Evolutionary conservation across 1,140 invertebrate species (phyloP).

Genomic region (Penaeus indicus): DNA sequence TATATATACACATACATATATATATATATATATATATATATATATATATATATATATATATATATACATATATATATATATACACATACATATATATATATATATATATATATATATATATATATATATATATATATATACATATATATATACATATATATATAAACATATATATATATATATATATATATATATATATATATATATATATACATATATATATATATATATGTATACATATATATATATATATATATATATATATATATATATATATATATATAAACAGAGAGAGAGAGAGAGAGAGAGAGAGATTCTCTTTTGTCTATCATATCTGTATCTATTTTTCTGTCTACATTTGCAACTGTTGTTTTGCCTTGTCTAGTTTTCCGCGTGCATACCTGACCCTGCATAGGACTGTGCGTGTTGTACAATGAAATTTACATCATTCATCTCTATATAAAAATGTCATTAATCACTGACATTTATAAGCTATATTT

Average conservation of each 20-base stretch:
- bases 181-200: slow-evolving; percentile 11
- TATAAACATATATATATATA: not conserved
- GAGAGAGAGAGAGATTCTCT: too few species aligned
- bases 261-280: slow-evolving; percentile 19
- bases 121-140: slow-evolving; percentile 21
- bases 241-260: not conserved
- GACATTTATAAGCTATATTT: too few species aligned
- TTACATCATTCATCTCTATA: too few species aligned
- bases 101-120: slow-evolving; percentile 24
- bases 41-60: slow-evolving; percentile 19
- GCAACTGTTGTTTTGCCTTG: too few species aligned
- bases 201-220: slow-evolving; percentile 23
- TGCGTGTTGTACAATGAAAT: too few species aligned
- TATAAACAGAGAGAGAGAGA: not conserved
- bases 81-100: not conserved
- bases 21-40: not conserved
- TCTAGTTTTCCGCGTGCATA: too few species aligned
- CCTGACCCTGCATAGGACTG: too few species aligned
- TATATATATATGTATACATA: not conserved
- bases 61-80: slow-evolving; percentile 24
- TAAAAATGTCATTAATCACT: too few species aligned
- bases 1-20: not conserved
- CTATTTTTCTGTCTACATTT: too few species aligned
- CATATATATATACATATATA: slow-evolving; percentile 12
- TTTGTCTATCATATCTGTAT: too few species aligned